Base-by-base conservation (phyloP, 2,113 vertebrate species). In the Pimephales promelas region DNA sequence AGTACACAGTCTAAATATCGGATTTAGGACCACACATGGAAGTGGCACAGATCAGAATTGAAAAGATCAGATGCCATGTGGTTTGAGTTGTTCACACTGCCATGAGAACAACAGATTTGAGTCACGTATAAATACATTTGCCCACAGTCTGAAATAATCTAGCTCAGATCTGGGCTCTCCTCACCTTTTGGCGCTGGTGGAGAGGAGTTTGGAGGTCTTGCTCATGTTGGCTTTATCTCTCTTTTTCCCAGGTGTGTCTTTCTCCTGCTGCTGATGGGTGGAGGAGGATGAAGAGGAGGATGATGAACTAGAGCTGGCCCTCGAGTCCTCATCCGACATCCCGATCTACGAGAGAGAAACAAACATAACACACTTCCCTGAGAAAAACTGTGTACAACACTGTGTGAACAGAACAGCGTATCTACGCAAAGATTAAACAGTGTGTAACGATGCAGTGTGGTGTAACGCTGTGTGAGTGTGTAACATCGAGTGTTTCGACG, bases 241-340 rank as follows among this genome's bases (percentile, higher is more conserved):
- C 93, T 97, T 99, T 95, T 96, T 98, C 88, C 93, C 94, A 72
- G 93, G 86, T 18, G 90, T 86, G 89, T 94, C 96, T 79, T 93
- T 92, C 86, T 97, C 95, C 83, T 94, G 94, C 87, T 95, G 96
- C 95, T 97, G 95, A 90, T 95, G 95, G 90, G 92, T 95, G 16
- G 92, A 93, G 22, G 94, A 94, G 28, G 94, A 97, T 78, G 96
- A 97, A 84, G 95, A 96, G 86, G 95, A 98, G 26, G n/a, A n/a
- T n/a, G 96, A 98, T 52, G 97, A 97, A 94, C 96, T 97, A 93
- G 95, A 96, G 94, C 97, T 98, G 95, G 97, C 96, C 95, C 96
- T 96, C 83, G 97, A 98, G 96, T 98, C 97, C 94, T 98, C 97
- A 97, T 99, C 97, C 94, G 97, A 98, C 97, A 99, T 88, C 96